phyloP scores from a whole-genome alignment of 2,113 vertebrate genomes.

The Calidris pugnax region DNA sequence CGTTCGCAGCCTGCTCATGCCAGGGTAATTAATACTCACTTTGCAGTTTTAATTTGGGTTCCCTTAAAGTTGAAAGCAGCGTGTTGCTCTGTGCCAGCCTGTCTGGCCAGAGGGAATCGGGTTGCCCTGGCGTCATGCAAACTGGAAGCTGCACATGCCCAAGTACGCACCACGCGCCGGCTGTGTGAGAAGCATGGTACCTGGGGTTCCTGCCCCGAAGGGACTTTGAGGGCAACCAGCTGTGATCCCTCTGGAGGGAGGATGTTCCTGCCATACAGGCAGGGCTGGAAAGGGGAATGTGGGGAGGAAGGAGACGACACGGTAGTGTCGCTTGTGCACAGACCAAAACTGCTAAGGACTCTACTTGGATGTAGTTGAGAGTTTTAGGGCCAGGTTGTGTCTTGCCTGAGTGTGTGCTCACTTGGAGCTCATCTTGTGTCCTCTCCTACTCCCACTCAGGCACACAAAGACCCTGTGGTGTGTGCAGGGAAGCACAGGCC shows the following conservation, averaged over 20 bases:
- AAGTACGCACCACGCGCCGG: fast-evolving
- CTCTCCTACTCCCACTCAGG: neutral
- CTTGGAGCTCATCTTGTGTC: neutral
- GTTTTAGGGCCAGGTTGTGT: neutral
- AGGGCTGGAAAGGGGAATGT: neutral
- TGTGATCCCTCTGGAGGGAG: neutral
- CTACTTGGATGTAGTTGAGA: neutral
- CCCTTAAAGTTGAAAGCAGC: constrained; percentile 1
- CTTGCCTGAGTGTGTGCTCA: neutral
- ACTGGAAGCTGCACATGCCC: neutral
- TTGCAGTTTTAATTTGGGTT: constrained; percentile 53
- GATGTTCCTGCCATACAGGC: neutral
- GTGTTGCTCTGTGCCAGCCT: constrained; percentile 18
- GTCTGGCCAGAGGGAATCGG: neutral
- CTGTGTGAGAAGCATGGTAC: neutral
- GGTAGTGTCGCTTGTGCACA: neutral
- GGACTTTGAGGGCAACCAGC: neutral
- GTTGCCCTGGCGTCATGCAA: neutral
- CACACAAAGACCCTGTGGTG: neutral
- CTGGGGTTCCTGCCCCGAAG: neutral
- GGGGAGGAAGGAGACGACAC: neutral
- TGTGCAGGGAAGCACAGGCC: neutral
- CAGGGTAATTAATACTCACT: constrained; percentile 55
- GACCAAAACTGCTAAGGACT: neutral
- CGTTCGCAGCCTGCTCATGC: neutral